Evolutionary conservation across 2,888 invertebrate genomes (phyloP), one percentile per base, ranked within the genome.

Genomic region (Noctua fimbriata): DNA sequence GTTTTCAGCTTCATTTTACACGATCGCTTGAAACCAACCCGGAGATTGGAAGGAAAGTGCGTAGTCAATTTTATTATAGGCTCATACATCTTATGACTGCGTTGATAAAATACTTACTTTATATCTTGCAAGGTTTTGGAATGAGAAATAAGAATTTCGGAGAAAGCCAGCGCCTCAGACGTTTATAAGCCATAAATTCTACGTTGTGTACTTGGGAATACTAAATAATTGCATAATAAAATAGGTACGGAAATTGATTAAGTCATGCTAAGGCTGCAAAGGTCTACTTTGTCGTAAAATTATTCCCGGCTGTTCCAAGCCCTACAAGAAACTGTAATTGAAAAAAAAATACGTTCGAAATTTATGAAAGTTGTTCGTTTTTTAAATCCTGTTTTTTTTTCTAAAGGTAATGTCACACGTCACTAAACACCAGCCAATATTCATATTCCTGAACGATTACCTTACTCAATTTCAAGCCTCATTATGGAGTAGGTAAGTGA

Each of bases 391-490:
- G 7, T 71, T 44, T 69, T 18, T 58, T 73, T 55, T 41, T 44
- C 21, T 63, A 18, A 72, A 72, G 41, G 73, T 47, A 75, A 82
- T 78, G 72, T 77, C 49, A 75, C 80, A 44, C 74, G 70, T 71
- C 71, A 82, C 36, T 70, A 63, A 76, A 81, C 86, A 73, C 32
- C n/a, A 58, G 24, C 36, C 71, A 86, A 79, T 77, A 76, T 78
- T 82, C 73, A 83, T 81, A 76, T 78, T 73, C 69, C 58, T 47
- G 69, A 49, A 67, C 41, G 73, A 69, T 83, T 78, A 44, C 28
- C 58, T 69, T n/a, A 77, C 58, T 67, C 81, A 85, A 85, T 88
- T 88, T 88, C 82, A 83, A 79, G 85, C 79, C 73, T 83, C 82
- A 81, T 88, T 87, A 77, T 83, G 60, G 66, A 72, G 49, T 67